These are phyloP conservation scores for Macrochelys suwanniensis DNA, from an alignment of 2,797 vertebrate genomes.

Conservation along the genomic window DNA sequence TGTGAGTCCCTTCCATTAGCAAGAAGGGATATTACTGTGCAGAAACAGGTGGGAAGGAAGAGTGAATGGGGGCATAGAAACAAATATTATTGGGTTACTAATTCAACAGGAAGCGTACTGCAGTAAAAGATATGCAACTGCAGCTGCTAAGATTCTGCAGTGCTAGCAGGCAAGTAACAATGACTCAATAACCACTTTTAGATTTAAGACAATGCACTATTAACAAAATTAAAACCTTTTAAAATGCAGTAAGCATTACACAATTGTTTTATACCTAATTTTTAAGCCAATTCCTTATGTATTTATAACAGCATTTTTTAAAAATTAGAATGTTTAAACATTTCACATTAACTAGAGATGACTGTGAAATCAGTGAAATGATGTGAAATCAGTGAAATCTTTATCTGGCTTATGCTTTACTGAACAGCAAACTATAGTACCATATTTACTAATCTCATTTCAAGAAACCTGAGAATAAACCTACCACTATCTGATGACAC, in stretches of 20 bases:
- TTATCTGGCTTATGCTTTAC: background rate
- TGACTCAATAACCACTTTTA: conserved; percentile 67
- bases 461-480: conserved; percentile 19
- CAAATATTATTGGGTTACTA: background rate
- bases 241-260: background rate
- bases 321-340: background rate
- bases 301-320: conserved; percentile 11
- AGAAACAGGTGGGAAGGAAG: conserved; percentile 13
- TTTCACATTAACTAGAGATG: background rate
- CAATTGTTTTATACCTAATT: background rate
- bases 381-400: background rate
- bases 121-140: conserved; percentile 22
- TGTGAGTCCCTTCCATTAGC: background rate
- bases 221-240: conserved; percentile 22
- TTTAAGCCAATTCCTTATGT: background rate
- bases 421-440: background rate
- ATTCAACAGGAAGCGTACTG: background rate
- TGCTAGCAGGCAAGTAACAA: conserved; percentile 50
- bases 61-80: background rate
- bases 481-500: background rate
- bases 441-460: conserved; percentile 6
- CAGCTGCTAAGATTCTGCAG: conserved; percentile 56
- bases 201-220: conserved; percentile 14
- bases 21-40: background rate
- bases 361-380: background rate